Conservation (phyloP, 2,797 vertebrate genomes). For the Buceros bicornis region DNA sequence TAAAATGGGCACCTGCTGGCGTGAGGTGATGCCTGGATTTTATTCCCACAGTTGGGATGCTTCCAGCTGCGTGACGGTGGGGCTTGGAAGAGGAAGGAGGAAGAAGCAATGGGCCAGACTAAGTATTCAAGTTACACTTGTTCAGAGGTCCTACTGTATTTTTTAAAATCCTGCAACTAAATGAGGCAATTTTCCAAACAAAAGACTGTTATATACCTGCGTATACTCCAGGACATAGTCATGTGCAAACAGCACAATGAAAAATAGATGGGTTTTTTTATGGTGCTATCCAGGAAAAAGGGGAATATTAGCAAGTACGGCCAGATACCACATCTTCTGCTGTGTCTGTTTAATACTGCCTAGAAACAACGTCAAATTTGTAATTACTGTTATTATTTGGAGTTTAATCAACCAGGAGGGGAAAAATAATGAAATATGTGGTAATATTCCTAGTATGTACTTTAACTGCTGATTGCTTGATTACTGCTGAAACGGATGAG, state of each 20-base stretch:
- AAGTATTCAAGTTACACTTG: background rate
- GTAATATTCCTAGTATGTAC: slow-evolving; percentile 1
- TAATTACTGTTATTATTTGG: background rate
- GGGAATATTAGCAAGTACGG: background rate
- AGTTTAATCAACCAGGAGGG: slow-evolving; percentile 13
- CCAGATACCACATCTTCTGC: background rate
- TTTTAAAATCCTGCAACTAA: background rate
- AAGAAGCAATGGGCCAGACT: background rate
- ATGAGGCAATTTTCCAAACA: background rate
- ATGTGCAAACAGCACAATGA: background rate
- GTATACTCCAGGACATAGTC: background rate
- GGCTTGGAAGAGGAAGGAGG: background rate
- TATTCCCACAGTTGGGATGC: background rate
- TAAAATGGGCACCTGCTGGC: background rate
- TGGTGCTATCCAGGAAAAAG: background rate
- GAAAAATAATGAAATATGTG: background rate
- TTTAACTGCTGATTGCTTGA: slow-evolving; percentile 55
- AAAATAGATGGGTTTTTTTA: background rate
- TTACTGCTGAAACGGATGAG: slow-evolving; percentile 53
- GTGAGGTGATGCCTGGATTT: background rate
- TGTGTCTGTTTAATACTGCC: background rate
- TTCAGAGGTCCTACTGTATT: background rate
- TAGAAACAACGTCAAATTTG: background rate
- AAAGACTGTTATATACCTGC: background rate
- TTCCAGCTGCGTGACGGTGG: background rate